phyloP scores from a whole-genome alignment of 2,113 vertebrate genomes.

The Sylvilagus bachmani region DNA sequence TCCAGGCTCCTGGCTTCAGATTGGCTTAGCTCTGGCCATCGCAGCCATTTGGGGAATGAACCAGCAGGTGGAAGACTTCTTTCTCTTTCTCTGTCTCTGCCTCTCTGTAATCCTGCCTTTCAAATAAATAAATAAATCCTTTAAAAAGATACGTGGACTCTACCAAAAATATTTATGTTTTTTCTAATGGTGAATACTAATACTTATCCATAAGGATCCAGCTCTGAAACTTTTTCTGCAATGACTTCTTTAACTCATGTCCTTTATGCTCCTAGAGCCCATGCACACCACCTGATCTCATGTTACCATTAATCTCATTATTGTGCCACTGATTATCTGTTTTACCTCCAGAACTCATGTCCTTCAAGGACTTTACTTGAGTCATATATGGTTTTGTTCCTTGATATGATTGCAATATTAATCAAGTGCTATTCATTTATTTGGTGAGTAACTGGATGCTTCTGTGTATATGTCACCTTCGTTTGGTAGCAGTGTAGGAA shows the following conservation, averaged over 20 bases:
- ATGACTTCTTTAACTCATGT: neutral
- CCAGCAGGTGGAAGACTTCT: no score
- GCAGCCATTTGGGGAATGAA: no score
- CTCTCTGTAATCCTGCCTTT: no score
- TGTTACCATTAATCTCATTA: neutral
- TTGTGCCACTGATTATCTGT: neutral
- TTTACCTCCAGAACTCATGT: neutral
- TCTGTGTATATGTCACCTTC: neutral
- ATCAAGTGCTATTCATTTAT: no score
- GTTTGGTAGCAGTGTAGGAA: neutral
- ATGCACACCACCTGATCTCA: neutral
- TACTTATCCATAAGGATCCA: neutral
- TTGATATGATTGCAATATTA: no score
- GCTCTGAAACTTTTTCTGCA: neutral
- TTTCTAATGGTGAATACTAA: neutral
- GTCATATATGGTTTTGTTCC: neutral
- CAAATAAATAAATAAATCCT: no score
- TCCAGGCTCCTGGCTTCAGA: no score
- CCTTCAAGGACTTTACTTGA: neutral
- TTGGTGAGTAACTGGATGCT: neutral
- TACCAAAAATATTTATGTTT: neutral
- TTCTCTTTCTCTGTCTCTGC: no score
- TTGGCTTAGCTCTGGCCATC: no score
- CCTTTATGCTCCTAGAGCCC: rapidly evolving
- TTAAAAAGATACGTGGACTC: no score